Conservation (phyloP, 2,113 vertebrate genomes). For the Paraplagusia blochii region DNA sequence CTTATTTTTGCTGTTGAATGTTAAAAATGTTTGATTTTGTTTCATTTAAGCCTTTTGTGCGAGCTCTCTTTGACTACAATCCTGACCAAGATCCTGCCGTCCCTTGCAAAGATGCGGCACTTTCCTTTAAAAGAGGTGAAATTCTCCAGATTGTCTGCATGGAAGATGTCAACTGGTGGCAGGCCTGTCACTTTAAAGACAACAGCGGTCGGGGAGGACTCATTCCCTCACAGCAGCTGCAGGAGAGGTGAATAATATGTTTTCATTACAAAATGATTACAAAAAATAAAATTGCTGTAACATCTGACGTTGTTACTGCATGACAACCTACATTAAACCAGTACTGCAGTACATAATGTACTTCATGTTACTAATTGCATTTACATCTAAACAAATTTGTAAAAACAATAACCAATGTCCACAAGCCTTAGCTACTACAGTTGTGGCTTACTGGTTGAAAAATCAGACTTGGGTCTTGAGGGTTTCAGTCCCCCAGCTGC, state of each 20-base stretch:
- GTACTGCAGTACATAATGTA: no score
- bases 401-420: no score
- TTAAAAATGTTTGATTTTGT: not conserved
- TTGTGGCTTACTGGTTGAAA: no score
- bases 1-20: conserved; percentile 15
- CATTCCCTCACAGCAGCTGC: conserved; percentile 90
- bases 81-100: conserved; percentile 86
- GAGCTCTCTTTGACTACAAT: conserved; percentile 88
- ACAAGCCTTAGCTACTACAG: no score
- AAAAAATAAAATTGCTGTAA: not conserved
- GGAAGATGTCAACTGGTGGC: conserved; percentile 94
- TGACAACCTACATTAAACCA: no score
- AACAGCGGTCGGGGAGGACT: conserved; percentile 81
- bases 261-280: not conserved
- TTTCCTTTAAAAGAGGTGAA: conserved; percentile 88
- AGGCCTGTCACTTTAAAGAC: conserved; percentile 82
- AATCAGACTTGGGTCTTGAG: no score
- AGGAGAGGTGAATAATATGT: conserved; percentile 80
- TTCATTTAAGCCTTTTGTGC: conserved; percentile 84
- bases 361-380: no score
- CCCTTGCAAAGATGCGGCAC: conserved; percentile 89
- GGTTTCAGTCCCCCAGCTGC: no score
- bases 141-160: conserved; percentile 90
- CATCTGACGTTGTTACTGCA: no score
- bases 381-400: no score